Evolutionary conservation across 2,888 invertebrate species (phyloP).

Genomic region (Philereme vetulata): DNA sequence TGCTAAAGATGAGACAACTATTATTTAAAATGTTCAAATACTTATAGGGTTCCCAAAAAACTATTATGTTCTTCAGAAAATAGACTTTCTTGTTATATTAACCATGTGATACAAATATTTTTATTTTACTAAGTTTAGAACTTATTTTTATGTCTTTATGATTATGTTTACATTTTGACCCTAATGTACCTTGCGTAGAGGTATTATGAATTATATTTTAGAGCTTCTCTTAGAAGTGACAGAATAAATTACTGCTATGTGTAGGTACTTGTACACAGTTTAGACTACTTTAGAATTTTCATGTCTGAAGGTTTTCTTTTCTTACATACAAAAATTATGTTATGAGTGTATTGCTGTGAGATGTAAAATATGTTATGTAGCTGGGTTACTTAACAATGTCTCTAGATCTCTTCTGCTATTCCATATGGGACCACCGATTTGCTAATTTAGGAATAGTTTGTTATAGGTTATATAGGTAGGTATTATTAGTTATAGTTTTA

Average conservation of each 20-base stretch:
- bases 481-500: slow-evolving; percentile 29
- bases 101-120: slow-evolving; percentile 54
- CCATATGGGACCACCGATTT: slow-evolving; percentile 38
- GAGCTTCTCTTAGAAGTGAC: too few relatives aligned
- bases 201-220: slow-evolving; percentile 21
- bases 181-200: slow-evolving; percentile 42
- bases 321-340: slow-evolving; percentile 24
- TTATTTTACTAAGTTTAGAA: slow-evolving; percentile 48
- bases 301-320: slow-evolving; percentile 6
- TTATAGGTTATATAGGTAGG: slow-evolving; percentile 29
- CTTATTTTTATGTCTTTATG: slow-evolving; percentile 44
- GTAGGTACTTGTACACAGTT: background rate
- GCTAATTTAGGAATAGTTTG: slow-evolving; percentile 27
- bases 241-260: background rate
- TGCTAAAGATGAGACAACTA: slow-evolving; percentile 54
- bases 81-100: slow-evolving; percentile 26
- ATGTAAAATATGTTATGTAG: slow-evolving; percentile 9
- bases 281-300: slow-evolving; percentile 1
- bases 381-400: slow-evolving; percentile 25
- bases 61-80: background rate
- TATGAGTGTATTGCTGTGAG: slow-evolving; percentile 14
- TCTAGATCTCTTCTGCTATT: slow-evolving; percentile 31
- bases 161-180: slow-evolving; percentile 52
- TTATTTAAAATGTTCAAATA: slow-evolving; percentile 34
- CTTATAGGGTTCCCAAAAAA: background rate